phyloP scores from a whole-genome alignment of 2,113 vertebrate species.

The Drymodes brunneopygia region DNA sequence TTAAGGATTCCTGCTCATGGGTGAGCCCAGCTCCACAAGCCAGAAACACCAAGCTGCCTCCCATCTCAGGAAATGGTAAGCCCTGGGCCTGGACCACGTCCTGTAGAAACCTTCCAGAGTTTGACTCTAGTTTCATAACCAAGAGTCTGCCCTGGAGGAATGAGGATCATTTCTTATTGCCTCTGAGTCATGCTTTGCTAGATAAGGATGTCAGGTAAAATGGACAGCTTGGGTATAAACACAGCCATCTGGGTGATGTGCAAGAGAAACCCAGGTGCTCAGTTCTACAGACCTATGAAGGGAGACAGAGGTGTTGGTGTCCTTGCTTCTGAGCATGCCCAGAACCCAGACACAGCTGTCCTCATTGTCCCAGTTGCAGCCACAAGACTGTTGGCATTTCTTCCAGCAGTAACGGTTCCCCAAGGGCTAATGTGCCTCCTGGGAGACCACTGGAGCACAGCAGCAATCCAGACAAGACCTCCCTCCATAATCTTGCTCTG shows the following conservation, averaged over 20 bases:
- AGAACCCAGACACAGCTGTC: background rate
- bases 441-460: background rate
- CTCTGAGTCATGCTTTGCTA: background rate
- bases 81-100: background rate
- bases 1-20: constrained; percentile 93
- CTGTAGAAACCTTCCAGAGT: background rate
- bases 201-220: background rate
- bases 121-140: background rate
- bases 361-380: background rate
- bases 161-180: background rate
- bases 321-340: background rate
- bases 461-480: background rate
- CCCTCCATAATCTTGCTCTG: background rate
- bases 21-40: constrained; percentile 80
- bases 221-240: background rate
- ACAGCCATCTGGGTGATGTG: background rate
- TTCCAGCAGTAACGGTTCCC: background rate
- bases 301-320: background rate
- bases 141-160: background rate
- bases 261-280: background rate
- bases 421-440: background rate
- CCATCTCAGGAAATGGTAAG: constrained; percentile 89
- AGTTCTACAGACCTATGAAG: background rate
- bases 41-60: constrained; percentile 92
- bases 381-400: background rate